Base-by-base conservation (phyloP, 2,113 vertebrate genomes). In the Entosphenus tridentatus region DNA sequence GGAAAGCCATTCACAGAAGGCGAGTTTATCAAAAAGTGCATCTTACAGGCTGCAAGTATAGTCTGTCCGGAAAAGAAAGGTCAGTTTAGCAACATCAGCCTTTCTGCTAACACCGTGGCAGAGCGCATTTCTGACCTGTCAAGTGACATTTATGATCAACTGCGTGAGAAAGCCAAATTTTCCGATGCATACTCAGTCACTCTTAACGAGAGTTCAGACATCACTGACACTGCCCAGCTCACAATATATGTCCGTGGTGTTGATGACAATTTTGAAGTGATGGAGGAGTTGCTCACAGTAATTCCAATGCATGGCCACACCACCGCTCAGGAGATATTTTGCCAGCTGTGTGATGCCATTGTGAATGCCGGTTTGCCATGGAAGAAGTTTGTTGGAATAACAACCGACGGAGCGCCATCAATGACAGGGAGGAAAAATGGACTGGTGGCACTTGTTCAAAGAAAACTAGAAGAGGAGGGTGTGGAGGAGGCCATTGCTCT, bases 361-460 rank as follows among this genome's bases (percentile, higher is more conserved):
- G n/a, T n/a, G n/a, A n/a, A n/a, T 21, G 18, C 18, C 18, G 18
- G 18, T 21, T 21, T 21, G 56, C 16, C 56, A 18, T 70, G 56
- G 70, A 55, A 11, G 54, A 65, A 59, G 54, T n/a, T 11, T 69
- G 68, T 71, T 55, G 70, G 14, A 57, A 21, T 10, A 57, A 55
- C 69, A 62, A 67, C 70, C 13, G 70, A 70, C n/a, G 18, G 57
- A n/a, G 16, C 57, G 39, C 58, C 70, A 13, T 75, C 70, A 57
- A 75, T 75, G 71, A 71, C 57, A 71, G 71, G 73, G n/a, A 73
- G 68, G 12, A 73, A 68, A 75, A 75, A 72, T 69, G 71, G 70
- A 69, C 73, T 72, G 65, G 70, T 72, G 16, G 67, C 65, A 68
- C 67, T 71, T 21, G 71, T 73, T 72, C 57, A 71, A 67, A 71